phyloP scores from a whole-genome alignment of 2,797 vertebrate species.

The Champsocephalus esox region DNA sequence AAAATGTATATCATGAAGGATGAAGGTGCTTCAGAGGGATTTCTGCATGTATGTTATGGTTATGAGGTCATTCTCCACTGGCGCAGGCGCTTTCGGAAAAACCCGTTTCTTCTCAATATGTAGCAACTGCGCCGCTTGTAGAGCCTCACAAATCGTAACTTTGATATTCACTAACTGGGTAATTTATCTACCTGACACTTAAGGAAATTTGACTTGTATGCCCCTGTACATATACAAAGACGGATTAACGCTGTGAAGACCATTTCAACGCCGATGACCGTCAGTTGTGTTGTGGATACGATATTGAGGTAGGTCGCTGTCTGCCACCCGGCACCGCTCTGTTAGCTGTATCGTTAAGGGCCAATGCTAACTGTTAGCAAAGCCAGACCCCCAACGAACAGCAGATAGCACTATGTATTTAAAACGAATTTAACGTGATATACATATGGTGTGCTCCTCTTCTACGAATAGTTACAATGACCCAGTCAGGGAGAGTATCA shows the following conservation, averaged over 20 bases:
- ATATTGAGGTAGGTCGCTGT: constrained; percentile 68
- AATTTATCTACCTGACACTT: background rate
- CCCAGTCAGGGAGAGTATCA: background rate
- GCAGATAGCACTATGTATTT: background rate
- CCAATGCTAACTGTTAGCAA: constrained; percentile 56
- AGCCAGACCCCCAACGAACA: background rate
- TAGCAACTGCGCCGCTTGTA: constrained; percentile 64
- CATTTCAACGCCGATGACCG: constrained; percentile 29
- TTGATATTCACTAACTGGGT: background rate
- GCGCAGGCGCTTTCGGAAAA: constrained; percentile 74
- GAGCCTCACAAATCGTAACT: constrained; percentile 27
- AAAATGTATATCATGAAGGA: background rate
- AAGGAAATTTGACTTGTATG: background rate
- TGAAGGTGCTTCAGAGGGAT: background rate
- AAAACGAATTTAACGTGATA: background rate
- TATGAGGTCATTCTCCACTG: constrained; percentile 66
- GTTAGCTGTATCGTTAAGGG: constrained; percentile 5
- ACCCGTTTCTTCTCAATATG: constrained; percentile 67
- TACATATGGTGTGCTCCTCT: too few relatives aligned
- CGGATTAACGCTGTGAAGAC: constrained; percentile 19
- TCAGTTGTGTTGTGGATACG: constrained; percentile 52
- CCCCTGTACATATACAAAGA: background rate
- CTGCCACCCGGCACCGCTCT: constrained; percentile 37
- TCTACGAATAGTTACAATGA: background rate
- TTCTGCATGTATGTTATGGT: constrained; percentile 21